phyloP scores from a whole-genome alignment of 2,888 invertebrate genomes.

The Drosophila yooni region DNA sequence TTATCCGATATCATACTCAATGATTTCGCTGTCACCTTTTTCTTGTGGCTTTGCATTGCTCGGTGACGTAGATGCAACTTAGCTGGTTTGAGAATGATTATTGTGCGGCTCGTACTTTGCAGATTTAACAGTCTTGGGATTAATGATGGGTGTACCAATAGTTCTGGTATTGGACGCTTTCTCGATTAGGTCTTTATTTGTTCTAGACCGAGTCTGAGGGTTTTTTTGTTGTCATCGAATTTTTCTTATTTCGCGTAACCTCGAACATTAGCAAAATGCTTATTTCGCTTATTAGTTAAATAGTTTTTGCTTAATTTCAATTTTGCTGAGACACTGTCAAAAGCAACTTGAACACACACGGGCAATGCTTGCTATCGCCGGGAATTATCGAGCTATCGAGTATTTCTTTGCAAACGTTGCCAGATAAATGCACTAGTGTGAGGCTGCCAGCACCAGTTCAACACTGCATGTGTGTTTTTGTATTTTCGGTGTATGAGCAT shows the following conservation, averaged over 20 bases:
- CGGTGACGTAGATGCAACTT: background rate
- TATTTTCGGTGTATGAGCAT: slow-evolving; percentile 11
- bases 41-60: background rate
- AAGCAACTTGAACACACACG: background rate
- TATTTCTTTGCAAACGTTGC: background rate
- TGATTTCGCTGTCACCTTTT: background rate
- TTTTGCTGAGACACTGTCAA: background rate
- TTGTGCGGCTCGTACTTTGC: background rate
- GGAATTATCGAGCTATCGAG: slow-evolving; percentile 12
- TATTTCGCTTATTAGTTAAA: background rate
- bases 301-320: background rate
- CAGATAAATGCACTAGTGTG: background rate
- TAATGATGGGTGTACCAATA: background rate
- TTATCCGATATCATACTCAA: background rate
- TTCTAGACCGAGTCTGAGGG: background rate
- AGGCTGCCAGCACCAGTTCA: slow-evolving; percentile 2
- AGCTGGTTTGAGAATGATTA: background rate
- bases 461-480: background rate
- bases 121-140: background rate
- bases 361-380: background rate
- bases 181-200: background rate
- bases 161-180: background rate
- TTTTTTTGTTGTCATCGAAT: background rate
- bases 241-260: background rate
- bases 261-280: background rate